phyloP scores from a whole-genome alignment of 2,113 vertebrate genomes.

The Isurus oxyrinchus region DNA sequence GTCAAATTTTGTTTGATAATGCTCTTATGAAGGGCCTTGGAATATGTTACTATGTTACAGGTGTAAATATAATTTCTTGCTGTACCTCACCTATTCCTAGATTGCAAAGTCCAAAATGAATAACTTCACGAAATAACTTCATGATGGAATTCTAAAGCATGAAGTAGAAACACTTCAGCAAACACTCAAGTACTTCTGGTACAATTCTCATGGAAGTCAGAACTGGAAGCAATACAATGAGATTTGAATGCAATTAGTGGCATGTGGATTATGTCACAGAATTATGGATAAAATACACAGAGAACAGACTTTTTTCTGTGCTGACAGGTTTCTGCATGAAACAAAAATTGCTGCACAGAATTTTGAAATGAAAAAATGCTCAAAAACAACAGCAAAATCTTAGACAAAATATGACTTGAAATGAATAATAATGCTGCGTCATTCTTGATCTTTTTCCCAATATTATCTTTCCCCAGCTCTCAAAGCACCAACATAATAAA shows the following conservation, averaged over 20 bases:
- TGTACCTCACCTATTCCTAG: background rate
- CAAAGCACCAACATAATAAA: background rate
- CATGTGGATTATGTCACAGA: background rate
- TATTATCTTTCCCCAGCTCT: background rate
- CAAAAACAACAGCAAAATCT: background rate
- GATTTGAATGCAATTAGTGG: background rate
- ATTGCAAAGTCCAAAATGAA: background rate
- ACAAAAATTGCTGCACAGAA: background rate
- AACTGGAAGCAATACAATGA: background rate
- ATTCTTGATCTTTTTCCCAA: background rate
- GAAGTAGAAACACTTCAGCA: background rate
- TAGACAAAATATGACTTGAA: background rate
- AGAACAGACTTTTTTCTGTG: background rate
- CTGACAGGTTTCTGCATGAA: background rate
- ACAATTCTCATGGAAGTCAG: background rate
- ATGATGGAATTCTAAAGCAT: background rate
- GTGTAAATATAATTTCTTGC: background rate
- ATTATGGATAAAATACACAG: background rate
- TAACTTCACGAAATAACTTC: background rate
- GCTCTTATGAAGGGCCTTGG: background rate
- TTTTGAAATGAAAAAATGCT: background rate
- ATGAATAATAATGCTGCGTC: background rate
- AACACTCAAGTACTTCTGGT: background rate
- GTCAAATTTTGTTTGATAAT: background rate
- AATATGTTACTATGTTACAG: background rate